Percentiles rank a stretch among this genome's conserved stretches.
phyloP scores from a whole-genome alignment of 2,113 vertebrate species.

The Coryphaenoides rupestris region DNA sequence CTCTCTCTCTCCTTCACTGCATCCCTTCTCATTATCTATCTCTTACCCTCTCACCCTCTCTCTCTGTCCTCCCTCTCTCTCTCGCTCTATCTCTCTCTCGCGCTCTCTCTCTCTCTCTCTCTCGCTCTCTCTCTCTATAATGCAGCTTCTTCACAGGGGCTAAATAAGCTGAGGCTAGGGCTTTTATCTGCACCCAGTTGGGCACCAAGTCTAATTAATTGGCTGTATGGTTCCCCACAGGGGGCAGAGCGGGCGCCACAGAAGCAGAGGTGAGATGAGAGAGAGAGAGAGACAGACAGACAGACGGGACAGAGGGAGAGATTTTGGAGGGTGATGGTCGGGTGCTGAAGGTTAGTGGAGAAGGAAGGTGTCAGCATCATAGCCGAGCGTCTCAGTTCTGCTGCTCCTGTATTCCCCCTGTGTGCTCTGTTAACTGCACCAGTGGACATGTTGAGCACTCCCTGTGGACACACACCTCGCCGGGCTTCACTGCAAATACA shows the following conservation, averaged over 20 bases:
- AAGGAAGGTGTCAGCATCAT: too few relatives aligned
- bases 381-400: too few relatives aligned
- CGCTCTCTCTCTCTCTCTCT: not conserved
- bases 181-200: conserved; percentile 30
- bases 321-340: too few relatives aligned
- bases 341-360: too few relatives aligned
- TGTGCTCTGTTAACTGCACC: too few relatives aligned
- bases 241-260: conserved; percentile 21
- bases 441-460: too few relatives aligned
- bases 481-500: too few relatives aligned
- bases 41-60: not conserved
- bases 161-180: conserved; percentile 40
- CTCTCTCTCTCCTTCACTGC: not conserved
- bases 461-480: too few relatives aligned
- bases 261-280: conserved; percentile 3
- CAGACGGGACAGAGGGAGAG: too few relatives aligned
- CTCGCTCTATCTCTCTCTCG: too few relatives aligned
- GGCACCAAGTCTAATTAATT: conserved; percentile 54
- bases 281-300: too few relatives aligned
- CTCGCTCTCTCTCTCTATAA: not conserved
- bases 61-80: not conserved
- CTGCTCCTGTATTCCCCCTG: too few relatives aligned
- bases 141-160: conserved; percentile 18
- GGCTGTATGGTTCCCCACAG: conserved; percentile 36
- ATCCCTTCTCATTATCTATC: not conserved